phyloP scores from a whole-genome alignment of 2,797 vertebrate species.

The Synaphobranchus kaupii region DNA sequence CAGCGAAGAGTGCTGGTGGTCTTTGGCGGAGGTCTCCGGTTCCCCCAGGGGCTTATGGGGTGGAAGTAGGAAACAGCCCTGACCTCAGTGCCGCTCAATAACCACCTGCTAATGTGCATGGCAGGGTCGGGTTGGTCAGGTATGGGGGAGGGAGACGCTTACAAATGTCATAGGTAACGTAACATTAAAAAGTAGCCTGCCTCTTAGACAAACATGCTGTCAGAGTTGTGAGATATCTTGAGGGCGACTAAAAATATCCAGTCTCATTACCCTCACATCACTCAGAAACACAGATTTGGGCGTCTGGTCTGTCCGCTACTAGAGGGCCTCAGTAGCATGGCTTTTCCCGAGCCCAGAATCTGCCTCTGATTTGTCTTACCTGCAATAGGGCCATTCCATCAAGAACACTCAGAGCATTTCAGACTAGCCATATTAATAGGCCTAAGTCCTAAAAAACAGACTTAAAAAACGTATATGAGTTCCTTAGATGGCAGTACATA shows the following conservation, averaged over 20 bases:
- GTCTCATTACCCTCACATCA: not conserved
- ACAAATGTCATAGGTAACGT: not conserved
- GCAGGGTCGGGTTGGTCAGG: not conserved
- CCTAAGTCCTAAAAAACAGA: not conserved
- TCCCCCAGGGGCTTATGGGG: not conserved
- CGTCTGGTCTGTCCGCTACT: not conserved
- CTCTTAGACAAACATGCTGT: too few relatives aligned
- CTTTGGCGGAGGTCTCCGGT: not conserved
- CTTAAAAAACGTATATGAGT: not conserved
- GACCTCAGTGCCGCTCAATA: not conserved
- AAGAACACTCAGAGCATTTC: not conserved
- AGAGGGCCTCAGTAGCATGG: not conserved
- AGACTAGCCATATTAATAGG: not conserved
- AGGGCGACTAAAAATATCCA: constrained; percentile 6
- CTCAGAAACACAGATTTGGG: not conserved
- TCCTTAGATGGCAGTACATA: not conserved
- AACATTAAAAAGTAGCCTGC: not conserved
- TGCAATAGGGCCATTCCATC: not conserved
- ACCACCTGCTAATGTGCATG: not conserved
- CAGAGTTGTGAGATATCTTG: not conserved
- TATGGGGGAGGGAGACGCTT: not conserved
- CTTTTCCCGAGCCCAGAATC: too few relatives aligned
- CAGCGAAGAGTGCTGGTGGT: not conserved
- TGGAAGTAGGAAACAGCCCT: not conserved
- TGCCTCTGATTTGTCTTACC: not conserved